phyloP scores from a whole-genome alignment of 1,140 invertebrate genomes.

The Drosophila biarmipes region DNA sequence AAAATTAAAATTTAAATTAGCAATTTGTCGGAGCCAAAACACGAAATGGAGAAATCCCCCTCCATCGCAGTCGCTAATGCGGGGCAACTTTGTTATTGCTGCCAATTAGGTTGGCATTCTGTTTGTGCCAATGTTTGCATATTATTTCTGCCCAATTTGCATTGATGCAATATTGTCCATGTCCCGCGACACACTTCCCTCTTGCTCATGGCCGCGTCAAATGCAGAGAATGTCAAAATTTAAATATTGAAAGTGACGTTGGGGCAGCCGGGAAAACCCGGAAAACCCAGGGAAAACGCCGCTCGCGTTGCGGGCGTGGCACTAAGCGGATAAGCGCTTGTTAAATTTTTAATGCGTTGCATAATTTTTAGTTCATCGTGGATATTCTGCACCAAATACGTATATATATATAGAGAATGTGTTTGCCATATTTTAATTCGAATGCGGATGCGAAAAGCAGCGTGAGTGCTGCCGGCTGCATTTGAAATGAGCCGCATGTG shows the following conservation, averaged over 20 bases:
- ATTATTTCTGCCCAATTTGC: conserved; percentile 78
- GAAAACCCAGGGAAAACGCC: background rate
- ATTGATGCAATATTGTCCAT: conserved; percentile 58
- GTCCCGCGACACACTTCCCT: background rate
- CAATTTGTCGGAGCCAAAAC: conserved; percentile 13
- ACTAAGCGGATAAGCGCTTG: conserved; percentile 81
- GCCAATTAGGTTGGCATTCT: conserved; percentile 68
- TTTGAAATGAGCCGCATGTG: conserved; percentile 49
- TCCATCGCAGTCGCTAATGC: conserved; percentile 12
- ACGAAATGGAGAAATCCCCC: conserved; percentile 41
- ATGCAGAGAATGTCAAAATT: conserved; percentile 73
- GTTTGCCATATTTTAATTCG: conserved; percentile 61
- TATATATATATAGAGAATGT: conserved; percentile 20
- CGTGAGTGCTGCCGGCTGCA: conserved; percentile 40
- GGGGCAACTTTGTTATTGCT: conserved; percentile 55
- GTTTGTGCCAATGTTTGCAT: conserved; percentile 70
- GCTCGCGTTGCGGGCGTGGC: conserved; percentile 57
- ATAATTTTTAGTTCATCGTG: conserved; percentile 75
- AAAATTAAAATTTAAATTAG: conserved; percentile 18
- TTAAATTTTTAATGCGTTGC: conserved; percentile 82
- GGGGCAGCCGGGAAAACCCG: conserved; percentile 3
- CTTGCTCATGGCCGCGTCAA: conserved; percentile 6
- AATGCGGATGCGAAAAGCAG: conserved; percentile 13
- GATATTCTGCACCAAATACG: conserved; percentile 67
- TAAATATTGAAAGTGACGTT: conserved; percentile 75